phyloP scores from a whole-genome alignment of 1,140 invertebrate genomes.

The Coboldia fuscipes region DNA sequence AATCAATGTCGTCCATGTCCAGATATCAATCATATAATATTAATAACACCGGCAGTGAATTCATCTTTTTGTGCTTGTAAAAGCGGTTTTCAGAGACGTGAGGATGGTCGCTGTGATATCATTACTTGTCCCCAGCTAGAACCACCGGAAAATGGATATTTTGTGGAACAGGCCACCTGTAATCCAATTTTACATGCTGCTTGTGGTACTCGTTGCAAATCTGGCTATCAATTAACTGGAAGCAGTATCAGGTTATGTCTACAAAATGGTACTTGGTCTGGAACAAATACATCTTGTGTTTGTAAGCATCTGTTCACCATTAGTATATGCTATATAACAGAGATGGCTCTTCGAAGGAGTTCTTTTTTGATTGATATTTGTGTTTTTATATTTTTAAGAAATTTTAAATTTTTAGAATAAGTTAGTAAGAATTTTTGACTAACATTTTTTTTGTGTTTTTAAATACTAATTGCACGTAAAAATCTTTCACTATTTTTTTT shows the following conservation, averaged over 20 bases:
- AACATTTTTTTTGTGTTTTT: neutral
- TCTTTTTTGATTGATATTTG: too few relatives aligned
- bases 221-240: slow-evolving; percentile 39
- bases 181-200: slow-evolving; percentile 43
- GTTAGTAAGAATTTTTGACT: too few relatives aligned
- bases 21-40: slow-evolving; percentile 36
- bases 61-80: slow-evolving; percentile 33
- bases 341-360: too few relatives aligned
- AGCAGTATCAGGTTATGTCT: slow-evolving; percentile 41
- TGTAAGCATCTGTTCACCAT: too few relatives aligned
- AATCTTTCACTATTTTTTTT: slow-evolving; percentile 2
- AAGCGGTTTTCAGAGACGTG: slow-evolving; percentile 12
- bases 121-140: slow-evolving; percentile 33
- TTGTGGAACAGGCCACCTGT: slow-evolving; percentile 37
- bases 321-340: too few relatives aligned
- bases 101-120: slow-evolving; percentile 16
- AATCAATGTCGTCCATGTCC: slow-evolving; percentile 35
- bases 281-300: slow-evolving; percentile 30
- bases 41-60: slow-evolving; percentile 24
- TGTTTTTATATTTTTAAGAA: too few relatives aligned
- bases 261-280: slow-evolving; percentile 42
- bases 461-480: slow-evolving; percentile 1
- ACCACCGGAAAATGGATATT: slow-evolving; percentile 40
- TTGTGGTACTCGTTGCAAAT: slow-evolving; percentile 41
- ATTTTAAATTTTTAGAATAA: too few relatives aligned